phyloP scores from a whole-genome alignment of 2,797 vertebrate species.

The Sylvilagus floridanus region DNA sequence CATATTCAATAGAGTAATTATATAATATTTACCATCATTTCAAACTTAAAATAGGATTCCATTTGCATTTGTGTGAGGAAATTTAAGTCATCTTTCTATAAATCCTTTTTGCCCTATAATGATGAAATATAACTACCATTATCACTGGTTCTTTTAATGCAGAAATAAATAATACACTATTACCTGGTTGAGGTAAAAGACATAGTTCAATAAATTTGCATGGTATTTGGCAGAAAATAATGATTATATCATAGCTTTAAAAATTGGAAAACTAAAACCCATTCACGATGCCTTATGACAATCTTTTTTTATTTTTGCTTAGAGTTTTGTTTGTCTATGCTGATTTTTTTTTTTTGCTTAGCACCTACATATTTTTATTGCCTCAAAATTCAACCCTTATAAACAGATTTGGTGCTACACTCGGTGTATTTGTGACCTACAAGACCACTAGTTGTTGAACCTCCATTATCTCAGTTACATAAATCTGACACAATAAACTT shows the following conservation, averaged over 20 bases:
- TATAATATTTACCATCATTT: neutral
- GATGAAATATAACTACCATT: neutral
- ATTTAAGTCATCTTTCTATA: neutral
- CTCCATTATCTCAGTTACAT: slow-evolving; percentile 69
- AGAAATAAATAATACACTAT: neutral
- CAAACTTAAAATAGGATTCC: neutral
- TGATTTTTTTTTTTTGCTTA: neutral
- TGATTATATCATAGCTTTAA: neutral
- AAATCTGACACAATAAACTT: slow-evolving; percentile 39
- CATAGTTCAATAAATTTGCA: neutral
- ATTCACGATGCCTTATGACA: neutral
- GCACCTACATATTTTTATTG: neutral
- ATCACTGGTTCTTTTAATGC: neutral
- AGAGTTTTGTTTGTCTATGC: neutral
- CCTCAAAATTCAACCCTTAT: neutral
- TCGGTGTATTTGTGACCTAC: slow-evolving; percentile 65
- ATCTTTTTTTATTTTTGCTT: neutral
- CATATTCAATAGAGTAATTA: neutral
- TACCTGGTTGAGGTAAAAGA: neutral
- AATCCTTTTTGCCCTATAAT: neutral
- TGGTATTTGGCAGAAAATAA: neutral
- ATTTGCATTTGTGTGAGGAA: neutral
- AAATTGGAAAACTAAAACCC: slow-evolving; percentile 17
- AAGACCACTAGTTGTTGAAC: slow-evolving; percentile 51
- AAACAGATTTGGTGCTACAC: neutral